These are phyloP conservation scores for Apodemia duryi DNA, from an alignment of 2,888 invertebrate genomes.

Conservation along the genomic window DNA sequence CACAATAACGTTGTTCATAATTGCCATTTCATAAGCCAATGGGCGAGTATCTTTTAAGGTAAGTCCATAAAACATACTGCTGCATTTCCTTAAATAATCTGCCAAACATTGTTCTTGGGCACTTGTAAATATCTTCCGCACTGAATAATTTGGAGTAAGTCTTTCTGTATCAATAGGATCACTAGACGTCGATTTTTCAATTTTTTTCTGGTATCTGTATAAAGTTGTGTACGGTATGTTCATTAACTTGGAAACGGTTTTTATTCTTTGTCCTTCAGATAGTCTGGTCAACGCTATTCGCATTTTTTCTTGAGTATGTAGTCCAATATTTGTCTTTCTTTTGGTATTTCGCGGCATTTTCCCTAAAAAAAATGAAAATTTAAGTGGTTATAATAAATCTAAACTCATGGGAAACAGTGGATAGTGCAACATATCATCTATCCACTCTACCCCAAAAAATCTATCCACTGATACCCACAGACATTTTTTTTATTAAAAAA, in stretches of 20 bases:
- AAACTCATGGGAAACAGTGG: conserved; percentile 19
- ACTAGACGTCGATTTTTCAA: conserved; percentile 1
- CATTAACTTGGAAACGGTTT: conserved; percentile 17
- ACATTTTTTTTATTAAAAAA: background rate
- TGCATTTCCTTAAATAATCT: conserved; percentile 3
- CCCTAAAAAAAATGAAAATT: conserved; percentile 15
- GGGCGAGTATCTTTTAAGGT: too few relatives aligned
- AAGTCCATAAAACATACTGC: background rate
- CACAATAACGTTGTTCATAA: conserved; percentile 10
- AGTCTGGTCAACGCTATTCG: conserved; percentile 19
- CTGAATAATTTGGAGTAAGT: conserved; percentile 1
- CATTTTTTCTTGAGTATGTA: conserved; percentile 26
- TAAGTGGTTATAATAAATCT: background rate
- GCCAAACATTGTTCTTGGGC: conserved; percentile 4
- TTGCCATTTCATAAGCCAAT: too few relatives aligned
- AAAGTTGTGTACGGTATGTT: conserved; percentile 22
- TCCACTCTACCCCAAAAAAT: conserved; percentile 19
- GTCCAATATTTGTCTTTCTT: conserved; percentile 28
- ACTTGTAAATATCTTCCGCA: background rate
- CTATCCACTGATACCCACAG: conserved; percentile 3
- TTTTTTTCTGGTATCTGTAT: conserved; percentile 23
- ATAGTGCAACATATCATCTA: conserved; percentile 1
- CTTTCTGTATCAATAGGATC: background rate
- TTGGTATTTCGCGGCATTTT: conserved; percentile 27
- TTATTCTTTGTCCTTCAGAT: conserved; percentile 21